Conservation (phyloP, 2,113 vertebrate species). For the Circaetus gallicus region DNA sequence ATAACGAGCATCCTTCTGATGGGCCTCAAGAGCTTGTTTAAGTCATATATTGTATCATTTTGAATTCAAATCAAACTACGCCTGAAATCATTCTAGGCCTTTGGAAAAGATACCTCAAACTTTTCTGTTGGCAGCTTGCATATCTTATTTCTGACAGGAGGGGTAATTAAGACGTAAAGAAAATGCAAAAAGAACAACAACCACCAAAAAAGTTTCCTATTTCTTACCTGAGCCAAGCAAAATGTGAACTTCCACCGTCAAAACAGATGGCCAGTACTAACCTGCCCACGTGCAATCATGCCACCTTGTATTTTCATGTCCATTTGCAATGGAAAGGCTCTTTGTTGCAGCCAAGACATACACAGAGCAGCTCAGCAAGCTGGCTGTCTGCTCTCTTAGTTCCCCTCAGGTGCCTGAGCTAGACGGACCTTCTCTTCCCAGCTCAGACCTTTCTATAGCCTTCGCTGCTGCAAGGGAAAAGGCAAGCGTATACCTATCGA, state of each 20-base stretch:
- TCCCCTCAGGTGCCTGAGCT: background rate
- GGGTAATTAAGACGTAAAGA: background rate
- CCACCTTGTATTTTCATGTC: background rate
- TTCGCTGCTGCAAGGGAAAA: background rate
- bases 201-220: background rate
- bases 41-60: background rate
- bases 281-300: background rate
- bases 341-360: background rate
- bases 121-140: background rate
- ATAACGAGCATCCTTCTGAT: background rate
- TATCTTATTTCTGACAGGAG: background rate
- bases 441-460: background rate
- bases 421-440: background rate
- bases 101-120: background rate
- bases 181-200: background rate
- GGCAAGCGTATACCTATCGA: rapidly evolving
- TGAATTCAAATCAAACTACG: background rate
- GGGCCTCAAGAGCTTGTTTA: background rate
- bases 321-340: background rate
- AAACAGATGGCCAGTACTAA: background rate
- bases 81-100: background rate
- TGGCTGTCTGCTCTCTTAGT: background rate
- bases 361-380: background rate
- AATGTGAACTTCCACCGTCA: background rate
- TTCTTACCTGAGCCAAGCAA: background rate